These are phyloP conservation scores for Myiothlypis chrysogaster DNA, from an alignment of 2,797 vertebrate species.

Conservation along the genomic window DNA sequence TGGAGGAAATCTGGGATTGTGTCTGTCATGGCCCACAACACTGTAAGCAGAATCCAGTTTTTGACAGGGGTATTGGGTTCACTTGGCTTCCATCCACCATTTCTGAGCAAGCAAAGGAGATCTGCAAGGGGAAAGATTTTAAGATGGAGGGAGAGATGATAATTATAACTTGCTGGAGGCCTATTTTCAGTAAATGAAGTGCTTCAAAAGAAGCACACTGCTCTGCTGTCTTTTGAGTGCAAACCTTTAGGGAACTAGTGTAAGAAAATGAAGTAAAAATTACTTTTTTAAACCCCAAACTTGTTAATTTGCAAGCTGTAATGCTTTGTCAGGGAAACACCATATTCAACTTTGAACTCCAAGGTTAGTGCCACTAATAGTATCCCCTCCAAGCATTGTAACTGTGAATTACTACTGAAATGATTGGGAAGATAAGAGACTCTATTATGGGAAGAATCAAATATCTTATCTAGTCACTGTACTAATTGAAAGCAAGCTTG, in stretches of 20 bases:
- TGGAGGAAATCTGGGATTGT: background rate
- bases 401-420: background rate
- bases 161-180: constrained; percentile 40
- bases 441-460: background rate
- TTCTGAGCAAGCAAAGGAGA: constrained; percentile 4
- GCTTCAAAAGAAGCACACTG: background rate
- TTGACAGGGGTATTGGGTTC: background rate
- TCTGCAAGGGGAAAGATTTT: background rate
- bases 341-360: constrained; percentile 18
- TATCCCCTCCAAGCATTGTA: background rate
- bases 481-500: background rate
- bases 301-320: background rate
- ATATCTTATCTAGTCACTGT: background rate
- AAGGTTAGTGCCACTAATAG: background rate
- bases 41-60: background rate
- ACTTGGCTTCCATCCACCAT: background rate
- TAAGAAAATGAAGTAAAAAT: background rate
- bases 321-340: background rate
- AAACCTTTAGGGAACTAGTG: background rate
- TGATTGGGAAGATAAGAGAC: background rate
- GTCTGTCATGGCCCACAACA: background rate
- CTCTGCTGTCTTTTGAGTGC: background rate
- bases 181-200: background rate
- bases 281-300: background rate
- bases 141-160: background rate